A percentile compares a stretch with the other conserved stretches of the same genome.
phyloP scores from a whole-genome alignment of 2,113 vertebrate species.

The Hypomesus transpacificus region DNA sequence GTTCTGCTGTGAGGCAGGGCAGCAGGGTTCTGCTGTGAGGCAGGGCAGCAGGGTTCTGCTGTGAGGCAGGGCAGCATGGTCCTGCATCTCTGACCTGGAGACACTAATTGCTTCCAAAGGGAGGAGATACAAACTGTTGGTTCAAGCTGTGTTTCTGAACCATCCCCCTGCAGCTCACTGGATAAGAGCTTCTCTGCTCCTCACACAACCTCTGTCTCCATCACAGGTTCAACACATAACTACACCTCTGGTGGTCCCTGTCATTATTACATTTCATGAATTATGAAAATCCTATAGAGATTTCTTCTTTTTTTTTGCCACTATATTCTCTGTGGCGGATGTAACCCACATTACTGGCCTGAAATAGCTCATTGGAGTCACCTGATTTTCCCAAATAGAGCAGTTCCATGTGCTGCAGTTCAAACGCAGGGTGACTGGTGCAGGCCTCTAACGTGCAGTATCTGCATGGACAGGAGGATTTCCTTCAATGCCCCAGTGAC shows the following conservation, averaged over 20 bases:
- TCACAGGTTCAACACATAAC: not conserved
- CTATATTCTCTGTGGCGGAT: conserved; percentile 53
- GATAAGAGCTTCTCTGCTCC: not conserved
- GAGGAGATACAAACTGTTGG: conserved; percentile 31
- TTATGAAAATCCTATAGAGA: not conserved
- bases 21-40: no score
- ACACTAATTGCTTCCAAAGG: conserved; percentile 53
- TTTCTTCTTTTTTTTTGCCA: conserved; percentile 4
- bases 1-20: no score
- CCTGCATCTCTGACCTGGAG: conserved; percentile 31
- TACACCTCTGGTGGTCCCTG: not conserved
- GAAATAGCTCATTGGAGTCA: conserved; percentile 54
- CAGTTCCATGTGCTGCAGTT: conserved; percentile 50
- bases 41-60: conserved; percentile 7
- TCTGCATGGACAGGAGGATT: no score
- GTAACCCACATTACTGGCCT: conserved; percentile 65
- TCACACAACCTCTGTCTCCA: not conserved
- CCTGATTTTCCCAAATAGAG: conserved; percentile 66
- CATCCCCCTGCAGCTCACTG: not conserved
- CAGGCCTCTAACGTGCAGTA: no score
- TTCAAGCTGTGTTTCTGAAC: conserved; percentile 24
- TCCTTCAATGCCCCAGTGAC: no score
- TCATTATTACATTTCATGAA: conserved; percentile 2
- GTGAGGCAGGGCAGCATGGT: not conserved
- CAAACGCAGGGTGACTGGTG: conserved; percentile 8